A percentile compares a stretch with the other conserved stretches of the same genome.
Conservation (phyloP, 1,140 invertebrate genomes). For the Drosophila melanica region DNA sequence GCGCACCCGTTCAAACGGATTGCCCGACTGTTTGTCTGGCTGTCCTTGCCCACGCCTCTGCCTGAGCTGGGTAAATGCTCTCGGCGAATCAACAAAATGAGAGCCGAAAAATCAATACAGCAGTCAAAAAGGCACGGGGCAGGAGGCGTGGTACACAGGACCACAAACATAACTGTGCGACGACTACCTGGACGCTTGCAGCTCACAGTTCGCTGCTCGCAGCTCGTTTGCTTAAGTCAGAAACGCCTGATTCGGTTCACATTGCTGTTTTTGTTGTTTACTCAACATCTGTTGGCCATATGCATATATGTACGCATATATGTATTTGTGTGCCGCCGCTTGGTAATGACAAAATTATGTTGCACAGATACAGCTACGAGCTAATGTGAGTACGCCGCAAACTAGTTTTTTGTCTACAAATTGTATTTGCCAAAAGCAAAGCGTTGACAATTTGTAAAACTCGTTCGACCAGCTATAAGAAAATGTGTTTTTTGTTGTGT, state of each 20-base stretch:
- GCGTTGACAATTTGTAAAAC: slow-evolving; percentile 82
- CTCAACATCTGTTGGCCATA: slow-evolving; percentile 77
- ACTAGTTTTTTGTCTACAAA: slow-evolving; percentile 75
- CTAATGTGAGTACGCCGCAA: slow-evolving; percentile 49
- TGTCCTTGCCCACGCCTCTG: neutral
- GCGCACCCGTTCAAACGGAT: neutral
- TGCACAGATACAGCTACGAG: slow-evolving; percentile 39
- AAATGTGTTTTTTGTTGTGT: slow-evolving; percentile 26
- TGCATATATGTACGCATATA: slow-evolving; percentile 46
- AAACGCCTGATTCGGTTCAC: slow-evolving; percentile 37
- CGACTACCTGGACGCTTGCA: slow-evolving; percentile 53
- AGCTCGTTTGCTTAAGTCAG: slow-evolving; percentile 26
- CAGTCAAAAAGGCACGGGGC: slow-evolving; percentile 16
- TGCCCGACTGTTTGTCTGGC: neutral
- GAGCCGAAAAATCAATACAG: slow-evolving; percentile 47
- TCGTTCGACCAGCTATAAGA: slow-evolving; percentile 69
- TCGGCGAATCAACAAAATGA: slow-evolving; percentile 37
- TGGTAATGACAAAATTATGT: slow-evolving; percentile 82
- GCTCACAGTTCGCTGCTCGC: slow-evolving; percentile 33
- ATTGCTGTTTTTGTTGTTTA: slow-evolving; percentile 47
- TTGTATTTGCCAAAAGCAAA: slow-evolving; percentile 74
- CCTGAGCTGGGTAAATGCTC: slow-evolving; percentile 42
- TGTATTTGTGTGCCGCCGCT: slow-evolving; percentile 32
- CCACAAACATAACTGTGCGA: slow-evolving; percentile 15
- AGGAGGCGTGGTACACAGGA: slow-evolving; percentile 52